A percentile compares a stretch with the other conserved stretches of the same genome.
phyloP scores from a whole-genome alignment of 2,888 invertebrate genomes.

The Anoplius nigerrimus region DNA sequence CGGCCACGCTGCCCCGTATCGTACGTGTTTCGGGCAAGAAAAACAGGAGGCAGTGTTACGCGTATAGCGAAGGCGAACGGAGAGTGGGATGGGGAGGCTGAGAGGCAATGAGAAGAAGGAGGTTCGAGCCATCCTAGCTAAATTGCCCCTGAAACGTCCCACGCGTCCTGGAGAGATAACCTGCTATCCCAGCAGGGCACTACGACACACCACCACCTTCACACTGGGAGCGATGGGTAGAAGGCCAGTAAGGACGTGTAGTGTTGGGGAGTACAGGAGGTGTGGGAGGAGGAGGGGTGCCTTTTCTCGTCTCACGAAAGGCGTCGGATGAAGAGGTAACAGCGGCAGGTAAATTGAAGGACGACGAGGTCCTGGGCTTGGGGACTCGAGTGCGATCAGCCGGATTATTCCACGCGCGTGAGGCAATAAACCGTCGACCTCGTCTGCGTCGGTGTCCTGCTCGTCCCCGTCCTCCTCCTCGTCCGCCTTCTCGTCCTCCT shows the following conservation, averaged over 20 bases:
- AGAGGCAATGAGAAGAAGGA: constrained; percentile 8
- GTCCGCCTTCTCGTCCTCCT: neutral
- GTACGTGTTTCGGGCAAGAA: neutral
- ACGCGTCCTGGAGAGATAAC: constrained; percentile 37
- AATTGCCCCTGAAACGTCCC: constrained; percentile 47
- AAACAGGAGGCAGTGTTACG: neutral
- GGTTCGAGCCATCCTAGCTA: constrained; percentile 29
- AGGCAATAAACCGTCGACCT: too few relatives aligned
- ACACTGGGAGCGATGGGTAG: constrained; percentile 7
- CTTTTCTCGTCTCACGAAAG: constrained; percentile 6
- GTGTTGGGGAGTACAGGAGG: neutral
- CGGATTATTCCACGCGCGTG: constrained; percentile 4
- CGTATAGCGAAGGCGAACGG: neutral
- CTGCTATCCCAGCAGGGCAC: constrained; percentile 28
- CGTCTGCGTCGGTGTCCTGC: too few relatives aligned
- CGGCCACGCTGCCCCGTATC: too few relatives aligned
- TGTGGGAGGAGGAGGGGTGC: constrained; percentile 21
- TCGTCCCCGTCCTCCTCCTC: too few relatives aligned
- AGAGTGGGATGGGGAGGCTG: neutral
- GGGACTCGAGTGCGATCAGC: neutral
- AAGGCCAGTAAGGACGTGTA: neutral
- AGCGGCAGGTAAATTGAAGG: constrained; percentile 7
- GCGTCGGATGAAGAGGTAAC: neutral
- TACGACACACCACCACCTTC: constrained; percentile 8
- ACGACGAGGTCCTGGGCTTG: neutral